Base-by-base conservation (phyloP, 2,113 vertebrate species). In the Gnathonemus longibarbis region DNA sequence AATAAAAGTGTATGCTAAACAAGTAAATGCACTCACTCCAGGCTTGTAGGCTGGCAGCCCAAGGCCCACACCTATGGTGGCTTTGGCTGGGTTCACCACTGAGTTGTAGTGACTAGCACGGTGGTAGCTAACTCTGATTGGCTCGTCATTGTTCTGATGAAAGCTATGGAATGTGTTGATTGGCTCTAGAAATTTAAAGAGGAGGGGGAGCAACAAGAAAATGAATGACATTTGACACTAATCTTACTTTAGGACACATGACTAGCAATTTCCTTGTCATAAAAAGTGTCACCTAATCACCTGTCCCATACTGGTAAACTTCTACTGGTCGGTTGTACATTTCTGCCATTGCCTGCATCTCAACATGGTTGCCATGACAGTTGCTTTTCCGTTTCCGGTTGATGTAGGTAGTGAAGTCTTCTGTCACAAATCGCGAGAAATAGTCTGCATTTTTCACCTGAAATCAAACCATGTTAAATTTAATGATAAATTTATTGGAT, bases 91-190 rank as follows among this genome's bases (percentile, higher is more conserved):
- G 95, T 98, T 99, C 90, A 99, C 98, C 88, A 99, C 98, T 0
- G 98, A 99, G 96, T 99, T 99, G 96, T 99, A 99, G 96, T 99
- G 98, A 94, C 98, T 98, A 95, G 98, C 98, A 88, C 98, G 96
- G 93, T 98, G 98, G 93, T 99, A 99, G 96, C 98, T 98, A 90
- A 99, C 97, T 92, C 98, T 96, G 95, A 98, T 99, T 90, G 98
- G 98, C 92, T 99, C 98, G 39, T 98, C 98, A 89, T 99, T 97
- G 88, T 97, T 97, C 95, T 98, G 97, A 94, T 98, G 98, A 93
- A 99, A 98, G 92, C 98, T 97, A 77, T 98, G 98, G 95, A 99
- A 99, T 88, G 98, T 99, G 95, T 99, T 99, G 95, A 98, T 99
- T 94, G 98, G 98, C 93, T 99, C 98, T 98, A 93, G 0, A 53